These are phyloP conservation scores for Strongylocentrotus purpuratus DNA, from an alignment of 35 echinoderm and acorn worm species.

Conservation along the genomic window DNA sequence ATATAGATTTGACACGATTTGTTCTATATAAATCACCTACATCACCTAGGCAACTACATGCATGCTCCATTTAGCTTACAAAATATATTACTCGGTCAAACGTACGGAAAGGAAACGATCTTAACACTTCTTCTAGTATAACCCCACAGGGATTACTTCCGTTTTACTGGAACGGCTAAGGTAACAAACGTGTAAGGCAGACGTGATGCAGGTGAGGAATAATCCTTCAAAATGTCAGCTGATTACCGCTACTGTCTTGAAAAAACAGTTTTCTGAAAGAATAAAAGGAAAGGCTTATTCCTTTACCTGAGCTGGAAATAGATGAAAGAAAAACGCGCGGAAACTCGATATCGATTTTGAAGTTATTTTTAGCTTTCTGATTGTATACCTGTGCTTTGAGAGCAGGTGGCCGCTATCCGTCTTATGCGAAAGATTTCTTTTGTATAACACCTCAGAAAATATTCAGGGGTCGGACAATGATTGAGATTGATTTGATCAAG, in stretches of 20 bases:
- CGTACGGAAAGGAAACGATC: no score
- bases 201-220: background rate
- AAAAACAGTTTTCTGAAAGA: background rate
- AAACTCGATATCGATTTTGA: background rate
- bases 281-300: background rate
- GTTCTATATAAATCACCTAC: no score
- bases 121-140: background rate
- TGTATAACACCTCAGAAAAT: no score
- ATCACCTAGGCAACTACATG: no score
- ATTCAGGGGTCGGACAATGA: no score
- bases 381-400: no score
- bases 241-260: background rate
- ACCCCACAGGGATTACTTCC: background rate
- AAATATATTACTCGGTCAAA: no score
- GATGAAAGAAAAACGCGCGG: background rate
- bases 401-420: no score
- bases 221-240: conserved; percentile 2
- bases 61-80: no score
- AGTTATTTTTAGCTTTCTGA: background rate
- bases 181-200: background rate
- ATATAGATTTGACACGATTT: no score
- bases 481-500: no score
- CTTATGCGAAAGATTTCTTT: no score
- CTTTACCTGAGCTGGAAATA: background rate
- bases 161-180: background rate